These are phyloP conservation scores for Cosmopolites sordidus DNA, from an alignment of 2,888 invertebrate species.

Conservation along the genomic window DNA sequence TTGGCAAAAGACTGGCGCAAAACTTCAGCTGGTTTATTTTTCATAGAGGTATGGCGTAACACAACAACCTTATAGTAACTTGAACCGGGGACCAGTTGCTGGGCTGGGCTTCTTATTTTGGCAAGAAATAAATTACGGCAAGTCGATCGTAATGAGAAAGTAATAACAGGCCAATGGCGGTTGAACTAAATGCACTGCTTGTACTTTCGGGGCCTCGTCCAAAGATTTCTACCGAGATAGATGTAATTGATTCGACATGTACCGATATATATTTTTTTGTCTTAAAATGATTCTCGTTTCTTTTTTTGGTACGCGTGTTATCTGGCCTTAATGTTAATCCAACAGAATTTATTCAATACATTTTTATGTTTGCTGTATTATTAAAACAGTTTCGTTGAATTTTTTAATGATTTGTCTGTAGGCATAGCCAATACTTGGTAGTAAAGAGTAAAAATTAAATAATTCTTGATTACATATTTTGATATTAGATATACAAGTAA, in stretches of 20 bases:
- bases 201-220: background rate
- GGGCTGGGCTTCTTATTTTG: slow-evolving; percentile 23
- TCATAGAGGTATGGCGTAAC: slow-evolving; percentile 29
- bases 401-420: no score
- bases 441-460: no score
- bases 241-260: background rate
- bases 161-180: slow-evolving; percentile 22
- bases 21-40: slow-evolving; percentile 29
- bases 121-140: slow-evolving; percentile 26
- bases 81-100: slow-evolving; percentile 21
- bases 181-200: background rate
- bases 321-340: no score
- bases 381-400: no score
- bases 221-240: background rate
- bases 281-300: no score
- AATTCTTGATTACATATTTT: no score
- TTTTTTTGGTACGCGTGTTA: no score
- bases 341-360: no score
- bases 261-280: no score
- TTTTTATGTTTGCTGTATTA: no score
- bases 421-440: no score
- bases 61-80: slow-evolving; percentile 21
- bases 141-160: slow-evolving; percentile 26
- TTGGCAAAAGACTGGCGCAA: slow-evolving; percentile 13
- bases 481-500: no score